Conservation (phyloP, 2,888 invertebrate genomes). For the Meta bourneti region DNA sequence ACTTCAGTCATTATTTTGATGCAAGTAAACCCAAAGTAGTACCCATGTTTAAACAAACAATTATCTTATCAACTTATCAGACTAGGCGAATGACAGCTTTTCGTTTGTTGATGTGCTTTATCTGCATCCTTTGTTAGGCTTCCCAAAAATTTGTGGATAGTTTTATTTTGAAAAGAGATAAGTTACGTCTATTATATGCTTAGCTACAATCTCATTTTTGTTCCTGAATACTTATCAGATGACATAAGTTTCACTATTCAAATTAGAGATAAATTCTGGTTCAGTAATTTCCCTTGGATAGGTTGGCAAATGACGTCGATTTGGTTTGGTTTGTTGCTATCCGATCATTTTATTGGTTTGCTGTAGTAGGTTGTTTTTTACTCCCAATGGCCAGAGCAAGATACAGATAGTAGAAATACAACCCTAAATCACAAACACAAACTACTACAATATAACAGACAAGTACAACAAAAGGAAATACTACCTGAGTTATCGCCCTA, state of each 20-base stretch:
- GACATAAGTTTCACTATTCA: neutral
- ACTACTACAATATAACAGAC: too few relatives aligned
- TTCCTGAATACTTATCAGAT: neutral
- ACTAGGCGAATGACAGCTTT: neutral
- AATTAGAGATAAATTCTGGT: neutral
- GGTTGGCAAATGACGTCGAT: too few relatives aligned
- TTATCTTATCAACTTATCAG: neutral
- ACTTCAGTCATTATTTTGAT: neutral
- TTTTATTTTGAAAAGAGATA: neutral
- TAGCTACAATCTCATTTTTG: neutral
- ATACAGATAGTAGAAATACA: too few relatives aligned
- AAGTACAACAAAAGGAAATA: too few relatives aligned
- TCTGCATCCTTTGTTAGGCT: neutral
- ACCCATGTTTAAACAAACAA: neutral
- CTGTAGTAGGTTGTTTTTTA: too few relatives aligned
- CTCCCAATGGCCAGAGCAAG: too few relatives aligned
- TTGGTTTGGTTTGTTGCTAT: too few relatives aligned
- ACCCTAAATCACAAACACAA: too few relatives aligned
- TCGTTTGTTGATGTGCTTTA: neutral
- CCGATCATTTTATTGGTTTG: too few relatives aligned
- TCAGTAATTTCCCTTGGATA: too few relatives aligned
- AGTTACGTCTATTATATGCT: neutral
- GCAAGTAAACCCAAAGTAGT: neutral
- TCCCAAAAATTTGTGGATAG: neutral
- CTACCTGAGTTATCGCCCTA: too few relatives aligned